phyloP scores from a whole-genome alignment of 2,797 vertebrate genomes.

The Anas flavirostris region DNA sequence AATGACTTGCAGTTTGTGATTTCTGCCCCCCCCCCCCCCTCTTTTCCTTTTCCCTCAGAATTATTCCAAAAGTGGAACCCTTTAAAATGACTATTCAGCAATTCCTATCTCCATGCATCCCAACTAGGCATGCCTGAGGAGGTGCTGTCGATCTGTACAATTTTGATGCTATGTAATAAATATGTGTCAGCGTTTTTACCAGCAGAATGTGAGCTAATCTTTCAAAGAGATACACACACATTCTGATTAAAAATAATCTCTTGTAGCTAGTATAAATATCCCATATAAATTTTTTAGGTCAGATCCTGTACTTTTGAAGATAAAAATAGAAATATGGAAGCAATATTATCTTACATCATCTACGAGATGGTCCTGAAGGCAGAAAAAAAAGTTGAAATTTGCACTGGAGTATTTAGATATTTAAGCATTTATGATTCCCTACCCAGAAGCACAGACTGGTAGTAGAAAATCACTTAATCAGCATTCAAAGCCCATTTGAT shows the following conservation, averaged over 20 bases:
- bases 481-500: constrained; percentile 37
- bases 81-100: not conserved
- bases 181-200: not conserved
- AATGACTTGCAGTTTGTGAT: not conserved
- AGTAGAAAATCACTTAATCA: not conserved
- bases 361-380: constrained; percentile 15
- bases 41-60: not conserved
- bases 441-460: constrained; percentile 27
- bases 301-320: constrained; percentile 5
- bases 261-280: constrained; percentile 10
- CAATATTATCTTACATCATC: constrained; percentile 16
- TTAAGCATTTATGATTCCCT: constrained; percentile 24
- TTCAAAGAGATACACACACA: not conserved
- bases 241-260: constrained; percentile 8
- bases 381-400: constrained; percentile 33
- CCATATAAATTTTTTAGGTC: constrained; percentile 39
- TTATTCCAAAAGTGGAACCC: not conserved
- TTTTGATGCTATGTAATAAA: not conserved
- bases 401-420: constrained; percentile 8
- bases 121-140: not conserved
- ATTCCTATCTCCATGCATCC: not conserved
- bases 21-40: not conserved
- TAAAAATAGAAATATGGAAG: constrained; percentile 22
- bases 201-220: not conserved
- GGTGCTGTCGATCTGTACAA: not conserved